Base-by-base conservation (phyloP, 2,797 vertebrate genomes). In the Lagorchestes hirsutus region DNA sequence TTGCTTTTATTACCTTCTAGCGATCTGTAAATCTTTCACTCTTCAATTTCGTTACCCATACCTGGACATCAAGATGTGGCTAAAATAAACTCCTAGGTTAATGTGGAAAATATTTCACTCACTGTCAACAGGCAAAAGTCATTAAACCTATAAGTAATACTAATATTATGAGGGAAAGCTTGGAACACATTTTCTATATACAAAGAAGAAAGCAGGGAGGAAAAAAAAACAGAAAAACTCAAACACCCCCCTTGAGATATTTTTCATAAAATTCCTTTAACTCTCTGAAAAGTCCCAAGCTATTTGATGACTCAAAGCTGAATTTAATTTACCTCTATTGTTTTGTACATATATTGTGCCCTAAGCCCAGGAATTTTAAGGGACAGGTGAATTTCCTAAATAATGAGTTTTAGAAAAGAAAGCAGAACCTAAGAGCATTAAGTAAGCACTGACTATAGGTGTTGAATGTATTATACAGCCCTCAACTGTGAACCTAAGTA, bases 1-100 rank as follows among this genome's bases (percentile, higher is more conserved):
- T 82, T 82, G 22, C 40, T 82, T 82, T 82, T 82, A 82, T 82
- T 82, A 46, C 74, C 74, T 82, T 82, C 40, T 46, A 82, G 74
- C 40, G 74, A 82, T 82, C 74, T 82, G 74, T 82, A 82, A 82
- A 82, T 82, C 74, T 82, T 82, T 82, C 74, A 82, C 74, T 82
- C 74, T 46, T 82, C 74, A 46, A 82, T 82, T 82, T 82, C 40
- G 40, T 82, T 82, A 82, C 74, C 67, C 74, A 82, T 46, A 82
- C 74, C 74, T 82, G 74, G 74, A 82, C 22, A 82, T 82, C 74
- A 82, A 82, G 74, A 82, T 46, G 40, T 82, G 74, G 74, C 40
- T 82, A 82, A 82, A 82, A 27, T 46, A 82, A 82, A 82, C 74
- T 82, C 18, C 22, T 27, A 46, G 40, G 22, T 82, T 82, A 82